Evolutionary conservation across 2,113 vertebrate species (phyloP).

Genomic region (Leptocoma aspasia): DNA sequence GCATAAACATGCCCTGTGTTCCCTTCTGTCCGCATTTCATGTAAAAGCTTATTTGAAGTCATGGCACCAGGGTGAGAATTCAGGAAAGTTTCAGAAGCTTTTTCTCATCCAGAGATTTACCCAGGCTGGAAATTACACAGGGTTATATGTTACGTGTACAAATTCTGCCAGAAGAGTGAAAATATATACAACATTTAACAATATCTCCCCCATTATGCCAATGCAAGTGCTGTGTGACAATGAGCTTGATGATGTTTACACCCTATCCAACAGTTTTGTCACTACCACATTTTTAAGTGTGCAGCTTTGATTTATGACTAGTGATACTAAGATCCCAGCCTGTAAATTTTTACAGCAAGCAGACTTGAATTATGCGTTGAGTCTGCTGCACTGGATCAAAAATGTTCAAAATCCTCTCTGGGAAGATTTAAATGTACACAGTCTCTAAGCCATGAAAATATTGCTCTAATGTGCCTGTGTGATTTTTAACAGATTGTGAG

Average conservation of each 20-base stretch:
- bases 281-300: conserved; percentile 19
- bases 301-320: conserved; percentile 52
- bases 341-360: conserved; percentile 61
- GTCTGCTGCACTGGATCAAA: conserved; percentile 50
- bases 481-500: conserved; percentile 70
- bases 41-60: background rate
- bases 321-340: conserved; percentile 26
- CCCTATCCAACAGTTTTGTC: conserved; percentile 14
- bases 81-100: background rate
- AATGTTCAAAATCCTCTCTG: conserved; percentile 42
- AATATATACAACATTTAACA: background rate
- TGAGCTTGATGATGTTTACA: conserved; percentile 35
- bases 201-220: background rate
- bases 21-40: background rate
- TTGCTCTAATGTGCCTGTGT: conserved; percentile 46
- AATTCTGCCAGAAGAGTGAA: background rate
- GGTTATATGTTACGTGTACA: background rate
- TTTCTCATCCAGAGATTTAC: background rate
- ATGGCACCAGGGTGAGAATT: background rate
- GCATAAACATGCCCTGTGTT: background rate
- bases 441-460: conserved; percentile 61
- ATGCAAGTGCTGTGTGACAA: background rate
- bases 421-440: conserved; percentile 59
- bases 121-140: background rate
- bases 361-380: conserved; percentile 56